phyloP scores from a whole-genome alignment of 2,113 vertebrate species.

The Rafetus swinhoei region DNA sequence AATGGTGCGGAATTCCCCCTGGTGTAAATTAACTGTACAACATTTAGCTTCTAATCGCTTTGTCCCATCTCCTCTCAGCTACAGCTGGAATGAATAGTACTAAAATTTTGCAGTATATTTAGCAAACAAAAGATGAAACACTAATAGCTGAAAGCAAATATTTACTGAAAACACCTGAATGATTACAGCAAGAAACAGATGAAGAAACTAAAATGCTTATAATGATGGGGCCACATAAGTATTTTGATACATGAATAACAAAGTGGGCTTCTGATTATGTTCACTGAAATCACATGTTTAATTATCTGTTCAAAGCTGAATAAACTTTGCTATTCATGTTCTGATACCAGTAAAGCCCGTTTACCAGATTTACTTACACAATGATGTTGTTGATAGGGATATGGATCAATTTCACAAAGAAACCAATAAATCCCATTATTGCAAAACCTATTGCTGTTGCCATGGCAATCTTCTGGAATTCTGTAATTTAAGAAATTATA shows the following conservation, averaged over 20 bases:
- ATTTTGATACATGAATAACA: background rate
- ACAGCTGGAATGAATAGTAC: background rate
- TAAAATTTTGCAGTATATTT: background rate
- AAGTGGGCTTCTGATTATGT: background rate
- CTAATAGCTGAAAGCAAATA: background rate
- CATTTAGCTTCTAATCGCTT: background rate
- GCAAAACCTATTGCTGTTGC: constrained; percentile 98
- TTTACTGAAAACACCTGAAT: background rate
- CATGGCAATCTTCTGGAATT: constrained; percentile 99
- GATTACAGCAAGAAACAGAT: background rate
- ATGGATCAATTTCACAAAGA: constrained; percentile 98
- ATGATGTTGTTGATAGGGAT: constrained; percentile 99
- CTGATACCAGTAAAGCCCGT: background rate
- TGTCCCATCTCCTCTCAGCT: background rate
- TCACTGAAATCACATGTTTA: background rate
- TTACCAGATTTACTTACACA: constrained; percentile 88
- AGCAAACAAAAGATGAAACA: background rate
- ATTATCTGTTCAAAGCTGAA: background rate
- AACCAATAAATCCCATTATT: constrained; percentile 99
- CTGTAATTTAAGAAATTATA: constrained; percentile 71
- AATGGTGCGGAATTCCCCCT: too few relatives aligned
- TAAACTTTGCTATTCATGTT: background rate
- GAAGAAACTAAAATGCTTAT: background rate
- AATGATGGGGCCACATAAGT: accelerated
- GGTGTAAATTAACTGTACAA: background rate